Conservation (phyloP, 2,113 vertebrate species). For the Turnix velox region DNA sequence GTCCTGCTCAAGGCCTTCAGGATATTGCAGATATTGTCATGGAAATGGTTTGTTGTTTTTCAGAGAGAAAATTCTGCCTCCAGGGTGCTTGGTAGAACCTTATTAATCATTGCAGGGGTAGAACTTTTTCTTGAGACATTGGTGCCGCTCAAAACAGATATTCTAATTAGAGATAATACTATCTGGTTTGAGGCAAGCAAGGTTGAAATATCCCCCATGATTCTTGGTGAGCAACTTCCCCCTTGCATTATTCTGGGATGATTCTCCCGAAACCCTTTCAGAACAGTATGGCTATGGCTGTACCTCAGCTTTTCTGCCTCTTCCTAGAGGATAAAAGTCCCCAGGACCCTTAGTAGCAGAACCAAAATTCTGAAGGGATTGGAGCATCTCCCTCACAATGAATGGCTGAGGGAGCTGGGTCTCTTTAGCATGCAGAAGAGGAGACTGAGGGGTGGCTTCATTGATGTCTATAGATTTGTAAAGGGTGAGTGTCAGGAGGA, state of each 20-base stretch:
- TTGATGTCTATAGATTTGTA: no score
- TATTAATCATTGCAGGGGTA: neutral
- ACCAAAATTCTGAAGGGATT: neutral
- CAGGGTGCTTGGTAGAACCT: neutral
- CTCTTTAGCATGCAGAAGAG: no score
- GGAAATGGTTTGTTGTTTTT: neutral
- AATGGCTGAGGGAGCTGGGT: no score
- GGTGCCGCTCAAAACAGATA: neutral
- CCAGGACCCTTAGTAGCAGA: neutral
- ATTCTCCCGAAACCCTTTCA: neutral
- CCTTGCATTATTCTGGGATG: neutral
- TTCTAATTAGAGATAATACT: neutral
- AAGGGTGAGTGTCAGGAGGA: no score
- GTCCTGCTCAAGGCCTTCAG: neutral
- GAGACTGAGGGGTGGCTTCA: no score
- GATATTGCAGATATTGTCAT: neutral
- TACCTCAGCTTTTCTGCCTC: neutral
- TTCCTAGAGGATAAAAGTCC: neutral
- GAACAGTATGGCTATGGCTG: neutral
- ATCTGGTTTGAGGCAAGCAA: neutral
- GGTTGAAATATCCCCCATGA: neutral
- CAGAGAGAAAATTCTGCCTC: neutral
- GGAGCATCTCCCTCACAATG: no score
- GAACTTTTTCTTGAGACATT: neutral
- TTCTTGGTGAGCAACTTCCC: neutral